Evolutionary conservation across 2,888 invertebrate species (phyloP), one percentile per base, ranked within the genome.

Genomic region (Polyommatus iphigenia): DNA sequence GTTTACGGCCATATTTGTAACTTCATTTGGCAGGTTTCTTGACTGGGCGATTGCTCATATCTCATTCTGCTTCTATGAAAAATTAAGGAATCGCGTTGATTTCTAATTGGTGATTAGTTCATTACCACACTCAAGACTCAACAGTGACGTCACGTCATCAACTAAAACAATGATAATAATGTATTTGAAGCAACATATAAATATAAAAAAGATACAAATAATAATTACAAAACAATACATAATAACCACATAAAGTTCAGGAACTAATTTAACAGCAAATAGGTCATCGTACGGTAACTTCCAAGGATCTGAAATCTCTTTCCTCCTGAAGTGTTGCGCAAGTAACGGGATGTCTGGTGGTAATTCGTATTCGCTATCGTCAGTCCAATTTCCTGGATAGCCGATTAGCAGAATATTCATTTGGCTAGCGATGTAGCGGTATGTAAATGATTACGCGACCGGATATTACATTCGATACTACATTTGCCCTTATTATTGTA

Each of bases 391-490:
- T 82, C 80, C 81, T 82, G 80, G 81, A 80, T 81, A 80, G 77
- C 79, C 80, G 82, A 81, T 81, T 82, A 82, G 81, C 79, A 76
- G 81, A 82, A 81, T 82, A 81, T 81, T 81, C 79, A 81, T 84
- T 84, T 82, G 75, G 82, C 81, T 81, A 79, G 82, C 85, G 83
- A 83, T 84, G 83, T 85, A 86, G 86, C 84, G 83, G 84, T 84
- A 85, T 84, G 83, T 83, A 87, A 87, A 87, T 87, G 83, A 85
- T 87, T 87, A 85, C 87, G 86, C 86, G 85, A 85, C 87, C 87
- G 90, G 89, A 90, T 88, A 90, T 91, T 90, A 85, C 85, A 84
- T 86, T 85, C 83, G 85, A 87, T 88, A 85, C 86, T 87, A 85
- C 84, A 84, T 83, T 85, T 84, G 85, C 84, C 79, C 81, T 79